Evolutionary conservation across 1,140 invertebrate genomes (phyloP), one percentile per base, ranked within the genome.

Genomic region (Aphelenchoides besseyi): DNA sequence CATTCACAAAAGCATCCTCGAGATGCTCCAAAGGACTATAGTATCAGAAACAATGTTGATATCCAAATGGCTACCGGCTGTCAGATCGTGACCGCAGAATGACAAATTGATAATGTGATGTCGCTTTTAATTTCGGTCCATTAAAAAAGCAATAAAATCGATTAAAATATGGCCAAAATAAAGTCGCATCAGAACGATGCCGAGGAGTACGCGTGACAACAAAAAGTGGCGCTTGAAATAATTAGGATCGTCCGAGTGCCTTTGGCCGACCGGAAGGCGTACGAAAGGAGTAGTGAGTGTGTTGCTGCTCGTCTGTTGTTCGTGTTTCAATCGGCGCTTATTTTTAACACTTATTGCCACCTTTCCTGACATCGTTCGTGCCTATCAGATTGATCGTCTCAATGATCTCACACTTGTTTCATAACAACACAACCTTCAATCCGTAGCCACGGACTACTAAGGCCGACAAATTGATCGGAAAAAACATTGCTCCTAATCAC

Each of bases 51-150:
- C n/a, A n/a, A n/a, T n/a, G n/a, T n/a, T n/a, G n/a, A n/a, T n/a
- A n/a, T n/a, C n/a, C n/a, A n/a, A n/a, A n/a, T n/a, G n/a, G n/a
- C n/a, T n/a, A n/a, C n/a, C n/a, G n/a, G n/a, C n/a, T n/a, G n/a
- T n/a, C n/a, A n/a, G n/a, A 48, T 48, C 41, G 41, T 23, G 41
- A 48, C 41, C 41, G 41, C 41, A 48, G n/a, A 48, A 48, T 48
- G 41, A 48, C 41, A 48, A 48, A 48, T 48, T 48, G 41, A 48
- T 48, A 48, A 48, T n/a, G n/a, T n/a, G n/a, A n/a, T n/a, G n/a
- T n/a, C n/a, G n/a, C n/a, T n/a, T n/a, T 48, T 23, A 48, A 12
- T 23, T 48, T 12, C 12, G 23, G 41, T 12, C 41, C 12, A 12
- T 48, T 48, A 48, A 48, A 48, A 48, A 23, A 12, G 41, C 41